Conservation (phyloP, 2,797 vertebrate species). For the Gallirallus australis region DNA sequence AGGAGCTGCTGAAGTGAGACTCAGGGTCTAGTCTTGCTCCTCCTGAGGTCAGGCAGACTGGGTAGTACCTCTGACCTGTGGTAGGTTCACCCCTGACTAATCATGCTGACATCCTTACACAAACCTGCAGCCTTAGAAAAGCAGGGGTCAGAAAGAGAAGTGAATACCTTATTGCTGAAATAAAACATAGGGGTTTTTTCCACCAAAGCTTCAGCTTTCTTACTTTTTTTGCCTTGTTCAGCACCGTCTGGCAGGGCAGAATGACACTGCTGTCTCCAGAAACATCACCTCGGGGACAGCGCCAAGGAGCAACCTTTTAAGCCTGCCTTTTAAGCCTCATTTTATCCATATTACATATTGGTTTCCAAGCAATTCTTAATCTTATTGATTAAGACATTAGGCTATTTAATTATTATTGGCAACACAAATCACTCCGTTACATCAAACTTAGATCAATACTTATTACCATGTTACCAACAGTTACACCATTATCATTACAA, state of each 20-base stretch:
- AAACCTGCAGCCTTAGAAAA: not conserved
- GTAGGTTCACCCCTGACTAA: not conserved
- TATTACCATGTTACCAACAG: not conserved
- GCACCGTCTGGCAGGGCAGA: not conserved
- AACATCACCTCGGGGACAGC: not conserved
- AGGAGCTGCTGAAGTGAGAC: not conserved
- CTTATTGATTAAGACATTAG: conserved; percentile 14
- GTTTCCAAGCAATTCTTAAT: conserved; percentile 1
- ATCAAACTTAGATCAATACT: not conserved
- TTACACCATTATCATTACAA: not conserved
- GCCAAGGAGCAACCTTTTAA: not conserved
- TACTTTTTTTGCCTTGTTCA: not conserved
- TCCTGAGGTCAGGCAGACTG: not conserved
- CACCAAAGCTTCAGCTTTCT: not conserved
- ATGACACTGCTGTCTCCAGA: not conserved
- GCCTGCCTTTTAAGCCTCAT: not conserved
- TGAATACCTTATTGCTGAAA: not conserved
- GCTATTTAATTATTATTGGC: not conserved
- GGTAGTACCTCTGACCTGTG: not conserved
- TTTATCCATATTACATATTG: not conserved
- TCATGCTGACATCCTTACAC: not conserved
- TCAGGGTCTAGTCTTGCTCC: not conserved
- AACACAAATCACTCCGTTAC: not conserved
- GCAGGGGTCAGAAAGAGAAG: not conserved
- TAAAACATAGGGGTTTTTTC: not conserved